These are phyloP conservation scores for Apis florea DNA, from an alignment of 1,140 invertebrate species.

Conservation along the genomic window DNA sequence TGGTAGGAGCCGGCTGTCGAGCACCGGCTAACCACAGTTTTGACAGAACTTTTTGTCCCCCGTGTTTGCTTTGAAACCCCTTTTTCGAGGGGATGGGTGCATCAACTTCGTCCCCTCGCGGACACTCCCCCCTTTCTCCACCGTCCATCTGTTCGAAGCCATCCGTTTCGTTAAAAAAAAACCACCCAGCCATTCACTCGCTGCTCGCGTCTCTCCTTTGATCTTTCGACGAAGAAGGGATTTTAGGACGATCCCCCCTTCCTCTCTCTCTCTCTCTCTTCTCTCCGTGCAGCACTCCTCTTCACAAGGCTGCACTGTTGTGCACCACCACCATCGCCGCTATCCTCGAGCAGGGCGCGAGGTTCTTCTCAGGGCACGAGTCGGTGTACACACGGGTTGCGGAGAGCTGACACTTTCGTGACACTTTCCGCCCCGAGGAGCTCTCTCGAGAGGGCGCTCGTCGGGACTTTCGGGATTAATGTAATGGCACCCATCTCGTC, in stretches of 20 bases:
- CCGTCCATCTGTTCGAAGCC: conserved; percentile 65
- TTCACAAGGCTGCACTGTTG: too few relatives aligned
- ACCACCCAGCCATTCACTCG: conserved; percentile 70
- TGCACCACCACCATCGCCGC: too few relatives aligned
- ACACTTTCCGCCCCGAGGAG: conserved; percentile 69
- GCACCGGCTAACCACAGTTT: conserved; percentile 40
- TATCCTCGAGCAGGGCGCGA: too few relatives aligned
- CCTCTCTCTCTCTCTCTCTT: too few relatives aligned
- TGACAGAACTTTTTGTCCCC: conserved; percentile 47
- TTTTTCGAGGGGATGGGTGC: not conserved
- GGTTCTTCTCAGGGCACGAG: too few relatives aligned
- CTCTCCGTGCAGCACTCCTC: too few relatives aligned
- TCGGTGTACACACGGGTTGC: conserved; percentile 45
- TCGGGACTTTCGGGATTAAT: conserved; percentile 57
- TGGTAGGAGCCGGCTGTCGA: not conserved
- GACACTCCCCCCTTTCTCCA: conserved; percentile 2
- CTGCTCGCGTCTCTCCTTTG: conserved; percentile 69
- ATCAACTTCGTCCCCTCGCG: conserved; percentile 12
- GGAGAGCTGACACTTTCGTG: conserved; percentile 68
- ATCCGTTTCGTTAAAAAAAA: conserved; percentile 60
- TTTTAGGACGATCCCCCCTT: not conserved
- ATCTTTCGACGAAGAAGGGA: conserved; percentile 60
- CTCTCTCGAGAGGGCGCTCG: conserved; percentile 50
- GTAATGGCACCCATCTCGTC: conserved; percentile 35
- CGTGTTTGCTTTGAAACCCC: conserved; percentile 38